Conservation (phyloP, 1,140 invertebrate species). For the Ruditapes philippinarum region DNA sequence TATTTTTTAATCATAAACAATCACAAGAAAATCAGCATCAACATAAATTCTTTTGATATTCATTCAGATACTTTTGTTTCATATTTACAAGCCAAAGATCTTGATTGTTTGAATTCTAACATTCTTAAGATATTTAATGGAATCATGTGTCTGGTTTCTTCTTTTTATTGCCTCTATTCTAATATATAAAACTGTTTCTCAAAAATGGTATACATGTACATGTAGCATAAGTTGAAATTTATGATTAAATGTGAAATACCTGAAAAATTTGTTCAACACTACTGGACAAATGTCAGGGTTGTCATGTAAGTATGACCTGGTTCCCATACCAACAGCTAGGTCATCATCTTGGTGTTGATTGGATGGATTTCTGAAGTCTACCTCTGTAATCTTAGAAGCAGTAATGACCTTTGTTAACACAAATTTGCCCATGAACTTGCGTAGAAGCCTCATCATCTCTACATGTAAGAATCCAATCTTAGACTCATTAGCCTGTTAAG, state of each 20-base stretch:
- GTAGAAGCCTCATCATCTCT: slow-evolving; percentile 27
- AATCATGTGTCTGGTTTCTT: no score
- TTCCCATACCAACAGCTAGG: slow-evolving; percentile 28
- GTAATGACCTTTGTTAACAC: neutral
- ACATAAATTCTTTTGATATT: no score
- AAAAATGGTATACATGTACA: neutral
- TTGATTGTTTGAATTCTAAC: no score
- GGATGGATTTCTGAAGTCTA: slow-evolving; percentile 1
- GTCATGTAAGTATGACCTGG: slow-evolving; percentile 4
- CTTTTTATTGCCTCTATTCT: no score
- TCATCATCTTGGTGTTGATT: slow-evolving; percentile 38
- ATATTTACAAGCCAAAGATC: no score
- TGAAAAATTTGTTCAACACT: slow-evolving; percentile 18
- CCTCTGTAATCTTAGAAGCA: neutral
- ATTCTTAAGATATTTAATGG: no score
- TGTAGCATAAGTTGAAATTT: neutral
- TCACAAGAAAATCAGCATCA: no score
- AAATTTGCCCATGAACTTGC: slow-evolving; percentile 44
- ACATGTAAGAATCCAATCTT: neutral
- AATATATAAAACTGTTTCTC: neutral
- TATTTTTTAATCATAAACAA: neutral
- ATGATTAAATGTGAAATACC: neutral
- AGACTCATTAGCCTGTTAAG: neutral
- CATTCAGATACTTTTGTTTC: no score
- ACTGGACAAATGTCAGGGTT: neutral